Conservation (phyloP, 2,888 invertebrate genomes). For the Aphrophora alni region DNA sequence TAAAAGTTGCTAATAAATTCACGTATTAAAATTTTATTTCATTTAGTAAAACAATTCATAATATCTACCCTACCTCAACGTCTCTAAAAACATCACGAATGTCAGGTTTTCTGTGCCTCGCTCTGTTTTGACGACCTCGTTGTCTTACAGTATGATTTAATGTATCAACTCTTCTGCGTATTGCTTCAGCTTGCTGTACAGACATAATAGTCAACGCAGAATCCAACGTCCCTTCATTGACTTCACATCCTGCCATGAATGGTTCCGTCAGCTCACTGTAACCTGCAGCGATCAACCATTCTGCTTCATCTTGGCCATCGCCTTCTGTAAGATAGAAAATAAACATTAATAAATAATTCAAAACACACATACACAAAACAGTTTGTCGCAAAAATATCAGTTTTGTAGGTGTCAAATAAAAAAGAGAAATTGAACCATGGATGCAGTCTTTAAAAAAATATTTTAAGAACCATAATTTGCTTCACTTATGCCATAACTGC, state of each 20-base stretch:
- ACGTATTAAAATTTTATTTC: too few relatives aligned
- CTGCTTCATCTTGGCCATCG: conserved; percentile 74
- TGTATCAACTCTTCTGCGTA: conserved; percentile 74
- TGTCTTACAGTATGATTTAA: conserved; percentile 78
- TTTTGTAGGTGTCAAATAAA: not conserved
- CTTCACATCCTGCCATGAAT: conserved; percentile 72
- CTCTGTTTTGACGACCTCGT: conserved; percentile 62
- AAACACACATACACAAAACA: too few relatives aligned
- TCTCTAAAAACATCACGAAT: conserved; percentile 84
- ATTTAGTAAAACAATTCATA: too few relatives aligned
- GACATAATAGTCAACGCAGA: conserved; percentile 63
- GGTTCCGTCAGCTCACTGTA: conserved; percentile 73
- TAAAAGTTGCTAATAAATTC: too few relatives aligned
- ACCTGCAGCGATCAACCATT: conserved; percentile 77
- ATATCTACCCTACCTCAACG: conserved; percentile 71
- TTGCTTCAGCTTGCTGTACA: conserved; percentile 78
- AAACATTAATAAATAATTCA: too few relatives aligned
- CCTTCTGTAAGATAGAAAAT: conserved; percentile 22
- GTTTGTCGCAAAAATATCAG: too few relatives aligned
- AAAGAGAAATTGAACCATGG: too few relatives aligned
- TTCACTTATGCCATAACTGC: too few relatives aligned
- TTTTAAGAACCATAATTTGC: not conserved
- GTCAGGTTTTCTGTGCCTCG: conserved; percentile 71
- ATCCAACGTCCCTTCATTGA: conserved; percentile 69
- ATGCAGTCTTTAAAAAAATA: too few relatives aligned